phyloP scores from a whole-genome alignment of 2,113 vertebrate genomes.

The Hassar affinis region DNA sequence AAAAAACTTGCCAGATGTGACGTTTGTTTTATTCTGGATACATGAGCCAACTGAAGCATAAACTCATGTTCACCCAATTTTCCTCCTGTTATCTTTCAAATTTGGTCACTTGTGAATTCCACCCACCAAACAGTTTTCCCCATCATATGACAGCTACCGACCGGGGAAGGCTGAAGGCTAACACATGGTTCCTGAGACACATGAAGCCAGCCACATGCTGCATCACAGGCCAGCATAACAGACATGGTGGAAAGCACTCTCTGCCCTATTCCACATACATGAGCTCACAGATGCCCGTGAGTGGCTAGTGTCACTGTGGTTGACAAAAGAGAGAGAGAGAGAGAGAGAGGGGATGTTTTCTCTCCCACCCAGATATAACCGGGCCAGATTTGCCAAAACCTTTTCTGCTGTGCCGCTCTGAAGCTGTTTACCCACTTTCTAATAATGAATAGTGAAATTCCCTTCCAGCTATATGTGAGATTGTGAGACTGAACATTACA shows the following conservation, averaged over 20 bases:
- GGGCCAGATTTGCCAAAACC: background rate
- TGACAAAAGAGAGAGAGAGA: background rate
- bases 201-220: background rate
- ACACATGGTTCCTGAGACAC: background rate
- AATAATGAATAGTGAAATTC: background rate
- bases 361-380: background rate
- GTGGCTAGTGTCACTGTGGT: background rate
- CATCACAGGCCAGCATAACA: background rate
- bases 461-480: background rate
- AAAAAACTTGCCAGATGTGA: background rate
- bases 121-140: background rate
- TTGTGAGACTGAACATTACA: background rate
- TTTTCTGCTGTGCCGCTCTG: background rate
- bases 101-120: background rate
- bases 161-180: background rate
- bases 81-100: background rate
- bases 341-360: background rate
- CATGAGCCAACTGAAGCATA: background rate
- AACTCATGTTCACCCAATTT: background rate
- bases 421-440: background rate
- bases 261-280: constrained; percentile 5
- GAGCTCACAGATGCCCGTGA: background rate
- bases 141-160: background rate
- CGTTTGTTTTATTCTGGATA: background rate
- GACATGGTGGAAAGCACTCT: background rate